These are phyloP conservation scores for Spizaetus ornatus DNA, from an alignment of 2,113 vertebrate species.

Conservation along the genomic window DNA sequence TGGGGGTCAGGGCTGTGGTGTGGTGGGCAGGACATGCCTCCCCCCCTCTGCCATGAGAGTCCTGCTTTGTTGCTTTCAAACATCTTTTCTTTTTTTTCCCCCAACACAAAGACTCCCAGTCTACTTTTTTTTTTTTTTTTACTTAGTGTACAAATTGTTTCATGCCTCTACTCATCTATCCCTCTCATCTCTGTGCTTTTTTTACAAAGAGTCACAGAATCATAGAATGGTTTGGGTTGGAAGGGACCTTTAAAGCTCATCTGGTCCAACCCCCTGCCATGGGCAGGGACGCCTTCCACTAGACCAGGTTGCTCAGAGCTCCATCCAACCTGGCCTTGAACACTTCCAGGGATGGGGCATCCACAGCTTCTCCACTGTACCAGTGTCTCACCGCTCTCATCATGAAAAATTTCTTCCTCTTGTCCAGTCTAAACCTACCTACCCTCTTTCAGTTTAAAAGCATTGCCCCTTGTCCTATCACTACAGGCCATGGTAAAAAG, in stretches of 20 bases:
- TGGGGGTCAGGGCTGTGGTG: fast-evolving
- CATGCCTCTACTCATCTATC: neutral
- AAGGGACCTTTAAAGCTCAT: neutral
- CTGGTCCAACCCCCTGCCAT: neutral
- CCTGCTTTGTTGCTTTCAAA: neutral
- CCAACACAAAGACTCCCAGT: neutral
- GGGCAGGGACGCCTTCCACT: neutral
- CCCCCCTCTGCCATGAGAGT: neutral
- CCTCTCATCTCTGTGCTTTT: neutral
- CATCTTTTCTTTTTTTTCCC: fast-evolving
- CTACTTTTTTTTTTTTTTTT: neutral
- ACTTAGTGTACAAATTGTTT: neutral
- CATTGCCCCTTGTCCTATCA: neutral
- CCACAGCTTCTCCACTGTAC: neutral
- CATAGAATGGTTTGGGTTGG: neutral
- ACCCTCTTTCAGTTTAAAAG: neutral
- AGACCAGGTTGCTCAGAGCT: neutral
- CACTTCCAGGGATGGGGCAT: fast-evolving
- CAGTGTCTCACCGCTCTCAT: neutral
- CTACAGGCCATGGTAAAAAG: neutral
- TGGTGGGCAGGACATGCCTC: neutral
- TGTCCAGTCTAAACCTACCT: neutral
- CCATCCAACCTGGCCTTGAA: neutral
- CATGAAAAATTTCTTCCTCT: neutral
- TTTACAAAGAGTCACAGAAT: neutral